Evolutionary conservation across 1,140 invertebrate species (phyloP).

Genomic region (Bombus soroeensis): DNA sequence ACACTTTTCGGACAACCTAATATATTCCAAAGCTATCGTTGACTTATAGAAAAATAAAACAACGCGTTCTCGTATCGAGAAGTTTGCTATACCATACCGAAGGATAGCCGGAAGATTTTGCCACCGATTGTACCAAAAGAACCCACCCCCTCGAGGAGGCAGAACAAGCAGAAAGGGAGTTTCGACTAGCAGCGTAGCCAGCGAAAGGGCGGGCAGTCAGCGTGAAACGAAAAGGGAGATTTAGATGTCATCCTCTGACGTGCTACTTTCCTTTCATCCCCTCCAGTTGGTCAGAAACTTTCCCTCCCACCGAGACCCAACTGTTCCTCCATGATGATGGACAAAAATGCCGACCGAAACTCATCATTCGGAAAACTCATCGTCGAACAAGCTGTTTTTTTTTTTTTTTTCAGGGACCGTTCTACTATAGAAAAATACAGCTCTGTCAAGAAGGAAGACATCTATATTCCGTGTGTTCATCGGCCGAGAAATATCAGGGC

Average conservation of each 20-base stretch:
- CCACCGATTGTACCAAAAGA: slow-evolving; percentile 55
- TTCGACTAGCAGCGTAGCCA: slow-evolving; percentile 68
- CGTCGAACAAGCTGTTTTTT: slow-evolving; percentile 33
- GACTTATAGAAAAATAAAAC: neutral
- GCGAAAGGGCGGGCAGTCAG: slow-evolving; percentile 80
- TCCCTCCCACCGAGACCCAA: slow-evolving; percentile 56
- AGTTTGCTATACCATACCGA: neutral
- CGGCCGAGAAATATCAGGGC: too few relatives aligned
- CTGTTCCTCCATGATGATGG: slow-evolving; percentile 62
- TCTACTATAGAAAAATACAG: neutral
- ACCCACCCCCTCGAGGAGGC: slow-evolving; percentile 58
- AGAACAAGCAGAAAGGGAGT: slow-evolving; percentile 54
- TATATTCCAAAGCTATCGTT: fast-evolving
- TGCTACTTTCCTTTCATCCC: slow-evolving; percentile 67
- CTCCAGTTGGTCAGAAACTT: slow-evolving; percentile 20
- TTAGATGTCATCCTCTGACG: slow-evolving; percentile 81
- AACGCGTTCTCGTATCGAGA: neutral
- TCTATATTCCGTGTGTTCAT: neutral
- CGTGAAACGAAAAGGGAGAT: slow-evolving; percentile 79
- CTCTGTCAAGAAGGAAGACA: neutral
- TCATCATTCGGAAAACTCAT: slow-evolving; percentile 36
- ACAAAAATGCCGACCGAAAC: slow-evolving; percentile 61
- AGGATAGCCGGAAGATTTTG: slow-evolving; percentile 40
- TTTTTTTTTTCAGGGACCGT: neutral
- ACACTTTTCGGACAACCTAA: too few relatives aligned